Evolutionary conservation across 1,140 invertebrate species (phyloP).

Genomic region (Leptinotarsa lineolata): DNA sequence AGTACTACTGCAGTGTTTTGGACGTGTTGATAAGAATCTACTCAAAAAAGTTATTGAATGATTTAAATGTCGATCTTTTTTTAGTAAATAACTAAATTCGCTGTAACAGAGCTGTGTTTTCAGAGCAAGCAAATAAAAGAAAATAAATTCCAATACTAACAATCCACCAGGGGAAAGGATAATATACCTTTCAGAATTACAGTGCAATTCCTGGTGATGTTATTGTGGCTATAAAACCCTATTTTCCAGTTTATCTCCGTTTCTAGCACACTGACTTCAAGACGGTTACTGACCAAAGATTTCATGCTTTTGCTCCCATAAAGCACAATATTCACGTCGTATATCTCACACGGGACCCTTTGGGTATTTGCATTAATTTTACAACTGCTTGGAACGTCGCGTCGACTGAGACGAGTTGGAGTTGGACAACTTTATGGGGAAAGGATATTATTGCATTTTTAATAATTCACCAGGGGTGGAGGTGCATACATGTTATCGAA

Average conservation of each 20-base stretch:
- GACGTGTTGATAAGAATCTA: too few species aligned
- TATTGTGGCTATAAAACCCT: conserved; percentile 6
- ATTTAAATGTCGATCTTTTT: too few species aligned
- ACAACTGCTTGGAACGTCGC: neutral
- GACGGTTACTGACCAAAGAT: conserved; percentile 5
- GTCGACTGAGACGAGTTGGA: too few species aligned
- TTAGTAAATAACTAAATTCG: too few species aligned
- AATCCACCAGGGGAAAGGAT: neutral
- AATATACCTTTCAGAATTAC: conserved; percentile 3
- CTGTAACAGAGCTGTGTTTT: too few species aligned
- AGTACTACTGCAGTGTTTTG: too few species aligned
- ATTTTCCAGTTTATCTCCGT: neutral
- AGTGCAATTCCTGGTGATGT: conserved; percentile 5
- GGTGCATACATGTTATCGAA: too few species aligned
- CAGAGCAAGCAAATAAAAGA: neutral
- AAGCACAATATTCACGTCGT: conserved; percentile 8
- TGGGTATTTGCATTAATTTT: conserved; percentile 4
- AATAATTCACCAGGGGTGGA: too few species aligned
- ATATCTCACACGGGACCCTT: neutral
- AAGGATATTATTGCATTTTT: too few species aligned
- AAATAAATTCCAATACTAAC: neutral
- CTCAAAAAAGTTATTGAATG: too few species aligned
- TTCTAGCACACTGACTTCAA: neutral
- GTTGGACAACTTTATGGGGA: too few species aligned
- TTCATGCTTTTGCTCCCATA: neutral